Conservation (phyloP, 37 sponge, comb jelly and placozoan genomes). For the Eunapius fragilis region DNA sequence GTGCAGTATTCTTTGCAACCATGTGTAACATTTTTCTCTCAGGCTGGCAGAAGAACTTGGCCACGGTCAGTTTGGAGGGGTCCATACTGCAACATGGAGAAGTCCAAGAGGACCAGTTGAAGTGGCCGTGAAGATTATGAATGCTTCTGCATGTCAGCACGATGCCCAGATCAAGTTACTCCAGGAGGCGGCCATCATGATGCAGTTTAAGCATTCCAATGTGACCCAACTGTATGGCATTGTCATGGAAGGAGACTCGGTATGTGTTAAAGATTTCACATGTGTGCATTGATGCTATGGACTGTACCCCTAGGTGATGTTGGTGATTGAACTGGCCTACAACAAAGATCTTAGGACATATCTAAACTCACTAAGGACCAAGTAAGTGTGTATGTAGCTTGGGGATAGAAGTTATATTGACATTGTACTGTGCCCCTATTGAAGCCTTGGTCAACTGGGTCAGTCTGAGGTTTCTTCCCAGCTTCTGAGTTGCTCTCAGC, state of each 20-base stretch:
- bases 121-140: background rate
- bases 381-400: background rate
- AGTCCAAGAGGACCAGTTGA: background rate
- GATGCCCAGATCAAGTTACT: background rate
- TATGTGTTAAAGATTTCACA: background rate
- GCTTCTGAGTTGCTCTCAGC: background rate
- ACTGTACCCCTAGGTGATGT: conserved; percentile 7
- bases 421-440: background rate
- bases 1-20: background rate
- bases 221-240: background rate
- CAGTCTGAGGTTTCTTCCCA: background rate
- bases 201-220: background rate
- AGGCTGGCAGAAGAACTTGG: background rate
- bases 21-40: too few species aligned
- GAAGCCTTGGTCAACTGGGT: background rate
- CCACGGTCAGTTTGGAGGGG: background rate
- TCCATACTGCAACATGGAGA: background rate
- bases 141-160: background rate
- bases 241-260: background rate
- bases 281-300: too few species aligned
- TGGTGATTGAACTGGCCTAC: conserved; percentile 17
- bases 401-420: background rate
- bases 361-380: background rate
- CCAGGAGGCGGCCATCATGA: background rate
- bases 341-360: conserved; percentile 7